phyloP scores from a whole-genome alignment of 2,113 vertebrate species.

The Oryzias woworae region DNA sequence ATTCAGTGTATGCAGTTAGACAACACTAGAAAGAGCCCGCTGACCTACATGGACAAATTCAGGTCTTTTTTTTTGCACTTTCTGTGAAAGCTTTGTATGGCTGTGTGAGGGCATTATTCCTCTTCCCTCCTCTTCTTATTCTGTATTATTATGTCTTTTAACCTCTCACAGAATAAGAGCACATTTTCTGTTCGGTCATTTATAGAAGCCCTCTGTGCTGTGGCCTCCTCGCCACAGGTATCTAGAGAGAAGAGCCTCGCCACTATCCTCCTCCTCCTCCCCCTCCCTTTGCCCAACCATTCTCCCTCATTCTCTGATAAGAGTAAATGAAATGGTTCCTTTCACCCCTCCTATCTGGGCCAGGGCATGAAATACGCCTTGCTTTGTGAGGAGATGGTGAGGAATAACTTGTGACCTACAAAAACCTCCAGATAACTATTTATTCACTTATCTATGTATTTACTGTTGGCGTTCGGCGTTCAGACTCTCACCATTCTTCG shows the following conservation, averaged over 20 bases:
- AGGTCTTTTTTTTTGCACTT: constrained; percentile 11
- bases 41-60: constrained; percentile 57
- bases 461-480: constrained; percentile 65
- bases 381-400: constrained; percentile 72
- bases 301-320: constrained; percentile 63
- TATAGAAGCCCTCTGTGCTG: constrained; percentile 46
- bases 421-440: constrained; percentile 71
- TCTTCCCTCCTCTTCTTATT: constrained; percentile 35
- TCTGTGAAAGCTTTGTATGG: constrained; percentile 31
- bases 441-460: constrained; percentile 78
- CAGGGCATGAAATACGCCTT: constrained; percentile 66
- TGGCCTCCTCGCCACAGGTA: constrained; percentile 58
- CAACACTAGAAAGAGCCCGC: constrained; percentile 9
- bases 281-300: constrained; percentile 20
- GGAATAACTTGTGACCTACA: constrained; percentile 76
- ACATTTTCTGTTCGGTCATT: constrained; percentile 39
- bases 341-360: constrained; percentile 74
- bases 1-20: neutral
- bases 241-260: constrained; percentile 49
- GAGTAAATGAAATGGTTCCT: constrained; percentile 77
- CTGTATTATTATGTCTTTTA: constrained; percentile 60
- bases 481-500: constrained; percentile 58
- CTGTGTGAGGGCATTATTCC: constrained; percentile 48
- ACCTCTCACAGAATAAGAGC: constrained; percentile 56
- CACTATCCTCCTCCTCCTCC: neutral